Evolutionary conservation across 2,113 vertebrate species (phyloP).

Genomic region (Cariama cristata): DNA sequence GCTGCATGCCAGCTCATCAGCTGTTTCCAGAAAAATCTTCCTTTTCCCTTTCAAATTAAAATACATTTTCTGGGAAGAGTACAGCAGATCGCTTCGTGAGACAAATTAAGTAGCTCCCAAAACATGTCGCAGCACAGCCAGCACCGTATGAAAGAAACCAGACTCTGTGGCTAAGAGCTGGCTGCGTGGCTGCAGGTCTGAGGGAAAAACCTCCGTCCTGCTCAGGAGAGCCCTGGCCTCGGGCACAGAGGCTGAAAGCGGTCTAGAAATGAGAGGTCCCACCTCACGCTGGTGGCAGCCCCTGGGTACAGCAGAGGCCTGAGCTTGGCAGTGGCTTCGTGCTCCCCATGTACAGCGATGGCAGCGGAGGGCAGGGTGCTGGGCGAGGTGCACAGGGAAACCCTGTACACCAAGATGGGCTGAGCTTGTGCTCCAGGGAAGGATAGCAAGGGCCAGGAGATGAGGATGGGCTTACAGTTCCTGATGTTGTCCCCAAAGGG

Average conservation of each 20-base stretch:
- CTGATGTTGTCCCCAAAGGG: background rate
- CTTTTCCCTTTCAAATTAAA: background rate
- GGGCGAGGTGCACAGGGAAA: fast-evolving
- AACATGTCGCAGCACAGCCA: fast-evolving
- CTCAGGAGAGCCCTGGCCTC: background rate
- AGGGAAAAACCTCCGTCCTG: background rate
- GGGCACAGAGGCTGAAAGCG: fast-evolving
- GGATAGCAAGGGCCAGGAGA: background rate
- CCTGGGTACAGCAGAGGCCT: background rate
- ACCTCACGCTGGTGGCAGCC: fast-evolving
- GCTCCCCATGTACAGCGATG: fast-evolving
- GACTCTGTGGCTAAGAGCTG: background rate
- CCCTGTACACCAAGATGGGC: fast-evolving
- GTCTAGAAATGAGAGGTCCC: background rate
- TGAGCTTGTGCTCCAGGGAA: background rate
- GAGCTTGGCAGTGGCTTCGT: background rate
- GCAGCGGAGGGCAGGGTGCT: fast-evolving
- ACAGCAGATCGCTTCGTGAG: background rate
- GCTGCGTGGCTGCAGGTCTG: background rate
- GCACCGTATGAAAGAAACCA: fast-evolving
- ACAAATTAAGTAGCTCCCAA: background rate
- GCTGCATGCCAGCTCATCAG: fast-evolving
- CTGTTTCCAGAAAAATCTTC: background rate
- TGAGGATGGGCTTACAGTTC: fast-evolving
- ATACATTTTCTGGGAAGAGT: background rate